These are phyloP conservation scores for Caloenas nicobarica DNA, from an alignment of 2,113 vertebrate species.

Conservation along the genomic window DNA sequence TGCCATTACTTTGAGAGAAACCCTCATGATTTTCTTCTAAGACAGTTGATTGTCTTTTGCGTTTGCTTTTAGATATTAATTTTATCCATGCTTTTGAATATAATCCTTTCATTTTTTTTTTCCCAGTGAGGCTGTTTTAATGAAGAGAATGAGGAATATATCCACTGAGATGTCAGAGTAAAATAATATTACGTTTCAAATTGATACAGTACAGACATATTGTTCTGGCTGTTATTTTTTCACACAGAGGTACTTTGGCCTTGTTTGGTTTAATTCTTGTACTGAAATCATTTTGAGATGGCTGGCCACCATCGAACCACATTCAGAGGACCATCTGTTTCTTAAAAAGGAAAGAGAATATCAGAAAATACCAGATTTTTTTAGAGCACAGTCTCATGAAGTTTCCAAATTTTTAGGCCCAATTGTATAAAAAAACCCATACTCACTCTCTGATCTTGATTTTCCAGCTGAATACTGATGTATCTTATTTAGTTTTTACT, in stretches of 20 bases:
- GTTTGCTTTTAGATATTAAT: background rate
- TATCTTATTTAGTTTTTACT: background rate
- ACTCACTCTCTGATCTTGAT: background rate
- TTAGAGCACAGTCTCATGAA: background rate
- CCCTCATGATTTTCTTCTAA: background rate
- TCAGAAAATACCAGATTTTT: background rate
- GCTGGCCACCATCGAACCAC: background rate
- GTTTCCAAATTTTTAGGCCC: background rate
- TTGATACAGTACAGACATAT: background rate
- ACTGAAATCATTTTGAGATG: background rate
- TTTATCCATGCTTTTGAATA: background rate
- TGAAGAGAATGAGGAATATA: background rate
- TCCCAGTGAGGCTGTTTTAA: background rate
- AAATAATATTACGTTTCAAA: background rate
- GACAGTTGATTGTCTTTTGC: background rate
- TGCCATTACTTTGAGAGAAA: background rate
- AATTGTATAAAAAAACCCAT: fast-evolving
- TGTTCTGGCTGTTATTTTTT: background rate
- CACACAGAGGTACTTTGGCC: background rate
- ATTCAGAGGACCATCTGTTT: background rate
- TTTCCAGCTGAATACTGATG: background rate
- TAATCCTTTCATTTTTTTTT: background rate
- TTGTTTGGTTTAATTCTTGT: background rate
- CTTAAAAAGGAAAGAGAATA: background rate
- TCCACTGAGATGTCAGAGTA: background rate